Evolutionary conservation across 2,888 invertebrate species (phyloP).

Genomic region (Drosophila mulleri): DNA sequence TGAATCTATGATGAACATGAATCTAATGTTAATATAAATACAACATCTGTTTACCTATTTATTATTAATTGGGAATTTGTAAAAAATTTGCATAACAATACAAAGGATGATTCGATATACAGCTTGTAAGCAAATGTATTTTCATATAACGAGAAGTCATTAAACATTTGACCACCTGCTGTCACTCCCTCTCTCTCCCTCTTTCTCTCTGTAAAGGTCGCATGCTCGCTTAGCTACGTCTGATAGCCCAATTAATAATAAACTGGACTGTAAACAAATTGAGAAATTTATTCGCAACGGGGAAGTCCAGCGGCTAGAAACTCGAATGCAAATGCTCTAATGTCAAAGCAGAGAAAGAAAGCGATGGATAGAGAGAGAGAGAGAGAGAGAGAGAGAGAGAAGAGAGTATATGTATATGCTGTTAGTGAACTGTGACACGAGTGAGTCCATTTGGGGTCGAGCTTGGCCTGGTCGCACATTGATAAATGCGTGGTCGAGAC

Average conservation of each 20-base stretch:
- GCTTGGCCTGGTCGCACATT: conserved; percentile 21
- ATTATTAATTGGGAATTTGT: not conserved
- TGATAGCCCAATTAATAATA: not conserved
- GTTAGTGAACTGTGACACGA: conserved; percentile 38
- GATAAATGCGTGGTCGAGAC: conserved; percentile 39
- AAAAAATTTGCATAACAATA: not conserved
- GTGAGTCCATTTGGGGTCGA: conserved; percentile 27
- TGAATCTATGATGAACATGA: not conserved
- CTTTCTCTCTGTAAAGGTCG: not conserved
- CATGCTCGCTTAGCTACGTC: not conserved
- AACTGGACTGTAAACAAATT: conserved; percentile 6
- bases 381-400: not conserved
- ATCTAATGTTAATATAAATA: too few species aligned
- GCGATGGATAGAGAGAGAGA: not conserved
- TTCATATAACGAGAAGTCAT: not conserved
- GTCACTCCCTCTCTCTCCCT: not conserved
- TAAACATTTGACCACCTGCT: not conserved
- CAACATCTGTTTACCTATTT: too few species aligned
- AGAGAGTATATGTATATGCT: not conserved
- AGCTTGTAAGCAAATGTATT: not conserved
- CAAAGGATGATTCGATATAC: not conserved
- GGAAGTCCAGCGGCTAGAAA: conserved; percentile 18
- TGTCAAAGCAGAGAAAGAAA: not conserved
- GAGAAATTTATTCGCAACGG: conserved; percentile 7
- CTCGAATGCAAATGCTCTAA: conserved; percentile 16